Conservation (phyloP, 2,797 vertebrate species). For the Amniataba percoides region DNA sequence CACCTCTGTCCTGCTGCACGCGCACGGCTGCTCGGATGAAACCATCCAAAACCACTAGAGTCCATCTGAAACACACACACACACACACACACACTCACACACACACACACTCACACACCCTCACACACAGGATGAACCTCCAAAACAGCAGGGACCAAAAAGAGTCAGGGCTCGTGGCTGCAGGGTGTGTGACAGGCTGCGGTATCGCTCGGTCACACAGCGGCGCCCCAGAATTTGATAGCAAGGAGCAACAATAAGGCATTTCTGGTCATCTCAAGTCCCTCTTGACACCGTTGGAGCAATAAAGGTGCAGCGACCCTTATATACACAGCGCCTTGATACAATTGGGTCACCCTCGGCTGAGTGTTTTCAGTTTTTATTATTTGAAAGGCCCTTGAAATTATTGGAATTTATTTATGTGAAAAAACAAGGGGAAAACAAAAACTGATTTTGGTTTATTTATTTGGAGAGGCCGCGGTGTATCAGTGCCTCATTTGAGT, state of each 20-base stretch:
- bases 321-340: no score
- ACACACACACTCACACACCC: neutral
- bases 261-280: constrained; percentile 21
- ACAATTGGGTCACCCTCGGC: neutral
- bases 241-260: constrained; percentile 44
- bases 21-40: constrained; percentile 62
- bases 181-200: constrained; percentile 61
- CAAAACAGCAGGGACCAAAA: constrained; percentile 1
- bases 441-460: constrained; percentile 11
- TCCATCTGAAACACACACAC: constrained; percentile 20
- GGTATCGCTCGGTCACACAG: constrained; percentile 57
- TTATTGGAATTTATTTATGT: neutral
- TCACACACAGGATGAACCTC: constrained; percentile 13
- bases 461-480: neutral
- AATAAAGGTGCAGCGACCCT: neutral
- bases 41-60: constrained; percentile 58
- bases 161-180: constrained; percentile 22
- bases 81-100: neutral
- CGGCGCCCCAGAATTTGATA: constrained; percentile 49
- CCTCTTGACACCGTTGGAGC: neutral
- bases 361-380: neutral
- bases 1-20: constrained; percentile 38
- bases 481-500: neutral
- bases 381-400: neutral
- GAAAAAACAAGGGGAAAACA: neutral